Conservation (phyloP, 2,113 vertebrate species). For the Stomatorhinus ivindoensis region DNA sequence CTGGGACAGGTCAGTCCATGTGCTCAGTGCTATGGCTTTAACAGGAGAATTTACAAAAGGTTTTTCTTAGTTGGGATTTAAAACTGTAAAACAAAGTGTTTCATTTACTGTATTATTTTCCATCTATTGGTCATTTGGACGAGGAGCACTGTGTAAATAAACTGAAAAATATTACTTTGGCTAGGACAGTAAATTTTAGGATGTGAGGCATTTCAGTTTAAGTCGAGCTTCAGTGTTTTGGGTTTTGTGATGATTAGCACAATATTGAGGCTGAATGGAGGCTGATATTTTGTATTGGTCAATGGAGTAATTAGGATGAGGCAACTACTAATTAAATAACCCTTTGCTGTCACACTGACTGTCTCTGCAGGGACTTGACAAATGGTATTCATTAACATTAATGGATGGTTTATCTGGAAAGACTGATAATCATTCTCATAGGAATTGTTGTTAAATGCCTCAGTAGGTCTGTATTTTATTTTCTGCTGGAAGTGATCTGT, state of each 20-base stretch:
- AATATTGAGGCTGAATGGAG: background rate
- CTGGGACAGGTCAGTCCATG: background rate
- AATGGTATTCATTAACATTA: conserved; percentile 6
- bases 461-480: background rate
- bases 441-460: background rate
- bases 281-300: background rate
- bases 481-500: background rate
- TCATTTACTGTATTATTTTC: background rate
- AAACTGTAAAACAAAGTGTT: background rate
- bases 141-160: background rate
- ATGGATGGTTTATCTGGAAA: conserved; percentile 11
- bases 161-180: background rate
- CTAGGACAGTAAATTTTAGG: background rate
- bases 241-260: background rate
- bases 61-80: background rate
- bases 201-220: background rate
- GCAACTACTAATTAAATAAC: background rate
- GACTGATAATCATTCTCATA: background rate
- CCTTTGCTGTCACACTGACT: background rate
- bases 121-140: background rate
- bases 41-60: background rate
- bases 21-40: background rate
- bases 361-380: background rate
- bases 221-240: background rate
- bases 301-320: background rate